Evolutionary conservation across 2,888 invertebrate genomes (phyloP), one percentile per base, ranked within the genome.

Genomic region (Isoperla grammatica): DNA sequence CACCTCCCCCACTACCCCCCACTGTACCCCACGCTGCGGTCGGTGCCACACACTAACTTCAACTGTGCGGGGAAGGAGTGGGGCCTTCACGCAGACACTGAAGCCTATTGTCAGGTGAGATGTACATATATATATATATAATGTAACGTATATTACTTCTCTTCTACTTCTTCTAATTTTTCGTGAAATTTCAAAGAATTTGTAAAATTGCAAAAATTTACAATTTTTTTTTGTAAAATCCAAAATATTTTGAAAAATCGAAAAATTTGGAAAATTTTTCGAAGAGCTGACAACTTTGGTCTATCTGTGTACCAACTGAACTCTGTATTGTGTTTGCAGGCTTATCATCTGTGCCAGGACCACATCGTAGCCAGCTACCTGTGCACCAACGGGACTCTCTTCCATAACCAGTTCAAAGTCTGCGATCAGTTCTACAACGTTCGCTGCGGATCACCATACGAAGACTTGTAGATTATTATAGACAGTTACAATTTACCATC

Each of bases 381-480:
- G 1, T 85, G 84, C 65, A 78, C 80, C 0, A 83, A 84, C 64
- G 84, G 84, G 4, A 85, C 85, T 0, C 74, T 84, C 0, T 85
- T 85, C 70, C 84, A 84, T 62, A 81, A 84, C 70, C 82, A 83
- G 67, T 83, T 84, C 67, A 83, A 83, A 75, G 82, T 84, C 0
- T 84, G 84, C 66, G 84, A 84, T 67, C 84, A 84, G 68, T 84
- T 84, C 72, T 83, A 83, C 74, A 84, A 84, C 65, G 83, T 84
- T 0, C 75, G 82, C 9, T 83, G 83, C 65, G 82, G 82, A 55
- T 81, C 80, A 17, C 79, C 79, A 0, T 78, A 76, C 59, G 80
- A 80, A 74, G 82, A 83, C 68, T 76, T 81, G 68, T 82, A 75
- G n/a, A 73, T 39, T 63, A 29, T 29, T 29, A n/a, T n/a, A 29